These are phyloP conservation scores for Cremastinae sp. DNA, from an alignment of 2,888 invertebrate genomes.

Conservation along the genomic window DNA sequence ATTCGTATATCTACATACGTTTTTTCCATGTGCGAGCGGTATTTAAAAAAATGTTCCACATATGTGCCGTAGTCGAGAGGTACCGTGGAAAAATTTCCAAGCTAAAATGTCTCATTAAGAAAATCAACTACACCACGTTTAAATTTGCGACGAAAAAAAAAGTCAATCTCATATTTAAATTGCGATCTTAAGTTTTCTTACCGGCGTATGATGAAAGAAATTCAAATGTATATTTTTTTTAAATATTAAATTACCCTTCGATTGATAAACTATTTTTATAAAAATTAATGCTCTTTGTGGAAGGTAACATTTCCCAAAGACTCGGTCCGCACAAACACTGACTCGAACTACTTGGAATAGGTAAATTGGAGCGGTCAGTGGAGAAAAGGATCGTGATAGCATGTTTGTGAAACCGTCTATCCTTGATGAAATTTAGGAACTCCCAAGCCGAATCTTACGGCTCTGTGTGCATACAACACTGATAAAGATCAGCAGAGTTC, in stretches of 20 bases:
- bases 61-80: conserved; percentile 12
- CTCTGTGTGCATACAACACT: neutral
- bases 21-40: neutral
- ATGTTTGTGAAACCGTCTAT: conserved; percentile 39
- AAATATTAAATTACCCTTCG: neutral
- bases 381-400: neutral
- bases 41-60: conserved; percentile 31
- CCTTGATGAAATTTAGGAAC: conserved; percentile 55
- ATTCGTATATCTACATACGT: neutral
- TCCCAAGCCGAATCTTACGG: conserved; percentile 39
- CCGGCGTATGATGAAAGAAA: too few species aligned
- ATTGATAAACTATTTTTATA: too few species aligned
- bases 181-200: too few species aligned
- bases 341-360: neutral
- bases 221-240: conserved; percentile 2
- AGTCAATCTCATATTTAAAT: conserved; percentile 26
- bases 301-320: too few species aligned
- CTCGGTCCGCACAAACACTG: neutral
- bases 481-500: conserved; percentile 36
- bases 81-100: conserved; percentile 35
- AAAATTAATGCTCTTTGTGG: too few species aligned
- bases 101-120: conserved; percentile 49
- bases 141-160: conserved; percentile 29
- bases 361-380: neutral
- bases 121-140: conserved; percentile 29